Evolutionary conservation across 2,888 invertebrate species (phyloP).

Genomic region (Heliconius hortense): DNA sequence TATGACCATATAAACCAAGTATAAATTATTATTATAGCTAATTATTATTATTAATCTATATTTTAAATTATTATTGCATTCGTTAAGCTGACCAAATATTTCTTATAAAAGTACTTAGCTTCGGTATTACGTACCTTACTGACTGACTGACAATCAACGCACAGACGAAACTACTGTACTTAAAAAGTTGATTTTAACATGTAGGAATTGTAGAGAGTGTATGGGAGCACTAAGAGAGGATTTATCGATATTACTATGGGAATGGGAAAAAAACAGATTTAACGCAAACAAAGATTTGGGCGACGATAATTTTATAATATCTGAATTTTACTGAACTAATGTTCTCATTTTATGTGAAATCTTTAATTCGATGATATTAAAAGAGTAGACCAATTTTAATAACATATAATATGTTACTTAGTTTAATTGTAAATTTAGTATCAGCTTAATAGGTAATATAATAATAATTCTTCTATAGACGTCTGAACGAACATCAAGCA

Average conservation of each 20-base stretch:
- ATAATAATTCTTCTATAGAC: slow-evolving; percentile 18
- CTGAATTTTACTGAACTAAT: not conserved
- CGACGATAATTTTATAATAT: not conserved
- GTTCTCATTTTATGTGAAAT: not conserved
- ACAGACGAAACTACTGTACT: too few species aligned
- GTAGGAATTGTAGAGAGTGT: too few species aligned
- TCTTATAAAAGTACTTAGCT: not conserved
- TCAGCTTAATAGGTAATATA: not conserved
- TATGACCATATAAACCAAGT: not conserved
- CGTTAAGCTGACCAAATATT: not conserved
- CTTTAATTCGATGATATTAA: not conserved
- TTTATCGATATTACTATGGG: too few species aligned
- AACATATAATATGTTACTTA: not conserved
- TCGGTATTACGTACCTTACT: not conserved
- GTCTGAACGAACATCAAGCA: slow-evolving; percentile 44
- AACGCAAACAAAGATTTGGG: too few species aligned
- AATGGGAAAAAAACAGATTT: too few species aligned
- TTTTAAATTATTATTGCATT: slow-evolving; percentile 19
- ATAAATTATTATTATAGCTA: slow-evolving; percentile 21
- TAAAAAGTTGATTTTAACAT: too few species aligned
- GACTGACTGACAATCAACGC: too few species aligned
- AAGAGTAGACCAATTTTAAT: not conserved
- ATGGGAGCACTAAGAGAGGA: not conserved
- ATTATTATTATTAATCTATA: not conserved
- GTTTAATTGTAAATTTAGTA: slow-evolving; percentile 4